Percentiles rank a stretch among this genome's conserved stretches.
phyloP scores from a whole-genome alignment of 2,797 vertebrate genomes.

The Gorsachius magnificus region DNA sequence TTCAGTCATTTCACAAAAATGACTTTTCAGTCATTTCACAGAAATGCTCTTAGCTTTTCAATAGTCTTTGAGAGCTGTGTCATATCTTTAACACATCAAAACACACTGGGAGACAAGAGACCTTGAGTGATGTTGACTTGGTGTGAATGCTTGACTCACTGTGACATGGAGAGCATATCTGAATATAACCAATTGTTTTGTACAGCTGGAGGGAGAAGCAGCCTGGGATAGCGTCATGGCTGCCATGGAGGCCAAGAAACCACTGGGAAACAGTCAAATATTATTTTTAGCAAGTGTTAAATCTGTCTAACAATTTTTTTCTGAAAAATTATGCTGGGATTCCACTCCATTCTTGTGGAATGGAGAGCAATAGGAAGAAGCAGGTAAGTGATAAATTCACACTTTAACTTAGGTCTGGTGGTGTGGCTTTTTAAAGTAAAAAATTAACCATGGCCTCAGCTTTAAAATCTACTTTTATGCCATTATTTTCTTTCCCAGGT shows the following conservation, averaged over 20 bases:
- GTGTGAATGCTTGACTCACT: neutral
- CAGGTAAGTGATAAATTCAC: neutral
- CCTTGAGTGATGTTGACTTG: neutral
- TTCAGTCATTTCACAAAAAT: neutral
- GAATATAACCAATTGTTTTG: neutral
- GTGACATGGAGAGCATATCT: neutral
- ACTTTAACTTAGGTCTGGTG: neutral
- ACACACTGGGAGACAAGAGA: neutral
- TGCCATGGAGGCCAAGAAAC: neutral
- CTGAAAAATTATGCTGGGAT: neutral
- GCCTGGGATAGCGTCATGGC: neutral
- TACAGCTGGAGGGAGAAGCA: neutral
- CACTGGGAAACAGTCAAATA: neutral
- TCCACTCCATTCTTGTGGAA: neutral
- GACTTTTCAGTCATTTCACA: neutral
- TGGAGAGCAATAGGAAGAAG: neutral
- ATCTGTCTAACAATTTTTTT: neutral
- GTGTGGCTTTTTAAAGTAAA: neutral
- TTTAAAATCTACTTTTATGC: neutral
- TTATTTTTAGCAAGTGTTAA: neutral
- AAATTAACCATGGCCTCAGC: neutral
- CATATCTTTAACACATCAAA: neutral
- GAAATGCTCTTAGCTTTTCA: neutral
- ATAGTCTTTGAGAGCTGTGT: neutral
- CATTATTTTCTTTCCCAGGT: neutral